These are phyloP conservation scores for Spheniscus humboldti DNA, from an alignment of 2,797 vertebrate genomes.

Conservation along the genomic window DNA sequence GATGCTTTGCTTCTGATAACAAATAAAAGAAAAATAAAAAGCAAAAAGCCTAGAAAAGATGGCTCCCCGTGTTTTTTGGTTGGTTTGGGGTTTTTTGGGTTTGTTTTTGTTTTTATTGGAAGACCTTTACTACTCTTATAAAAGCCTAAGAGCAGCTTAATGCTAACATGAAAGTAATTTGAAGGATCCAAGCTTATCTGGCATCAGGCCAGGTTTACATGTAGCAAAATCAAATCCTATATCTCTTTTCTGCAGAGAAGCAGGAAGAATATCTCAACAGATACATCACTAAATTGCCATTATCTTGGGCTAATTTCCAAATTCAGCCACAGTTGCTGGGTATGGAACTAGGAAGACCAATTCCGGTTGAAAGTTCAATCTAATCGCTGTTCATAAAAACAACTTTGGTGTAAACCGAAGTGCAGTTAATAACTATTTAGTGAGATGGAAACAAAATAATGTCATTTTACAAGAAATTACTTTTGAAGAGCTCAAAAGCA, in stretches of 20 bases:
- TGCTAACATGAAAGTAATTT: neutral
- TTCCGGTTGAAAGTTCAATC: neutral
- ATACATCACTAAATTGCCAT: neutral
- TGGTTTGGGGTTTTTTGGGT: neutral
- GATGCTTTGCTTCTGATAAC: neutral
- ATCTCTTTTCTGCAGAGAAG: neutral
- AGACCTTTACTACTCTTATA: neutral
- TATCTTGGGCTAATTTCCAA: neutral
- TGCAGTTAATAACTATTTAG: neutral
- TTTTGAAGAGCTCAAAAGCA: neutral
- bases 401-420: neutral
- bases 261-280: neutral
- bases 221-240: neutral
- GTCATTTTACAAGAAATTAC: neutral
- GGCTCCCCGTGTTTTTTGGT: neutral
- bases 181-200: neutral
- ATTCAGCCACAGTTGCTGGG: neutral
- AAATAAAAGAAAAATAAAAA: neutral
- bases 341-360: neutral
- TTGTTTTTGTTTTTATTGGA: neutral
- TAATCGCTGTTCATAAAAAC: neutral
- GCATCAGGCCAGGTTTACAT: neutral
- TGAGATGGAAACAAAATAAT: neutral
- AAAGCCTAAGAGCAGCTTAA: neutral
- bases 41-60: neutral